phyloP scores from a whole-genome alignment of 2,888 invertebrate species.

The Carabus problematicus region DNA sequence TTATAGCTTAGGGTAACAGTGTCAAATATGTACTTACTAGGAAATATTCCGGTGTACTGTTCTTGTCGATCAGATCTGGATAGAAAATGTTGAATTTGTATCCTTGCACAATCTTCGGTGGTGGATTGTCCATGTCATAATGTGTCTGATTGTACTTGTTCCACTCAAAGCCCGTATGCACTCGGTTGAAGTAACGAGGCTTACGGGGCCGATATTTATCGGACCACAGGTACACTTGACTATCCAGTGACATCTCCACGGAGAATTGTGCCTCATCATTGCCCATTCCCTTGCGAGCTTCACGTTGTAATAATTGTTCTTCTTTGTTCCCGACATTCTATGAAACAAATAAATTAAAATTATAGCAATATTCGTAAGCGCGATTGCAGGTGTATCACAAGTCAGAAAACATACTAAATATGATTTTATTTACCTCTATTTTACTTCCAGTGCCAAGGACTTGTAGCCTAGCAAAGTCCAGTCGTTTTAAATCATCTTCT shows the following conservation, averaged over 20 bases:
- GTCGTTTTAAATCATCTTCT: conserved; percentile 76
- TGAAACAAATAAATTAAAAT: conserved; percentile 32
- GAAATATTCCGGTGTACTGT: conserved; percentile 90
- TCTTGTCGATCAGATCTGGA: conserved; percentile 96
- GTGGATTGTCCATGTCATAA: conserved; percentile 99
- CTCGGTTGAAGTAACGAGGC: conserved; percentile 96
- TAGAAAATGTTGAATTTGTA: conserved; percentile 99
- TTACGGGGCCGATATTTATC: conserved; percentile 98
- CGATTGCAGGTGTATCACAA: too few relatives aligned
- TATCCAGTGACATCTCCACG: conserved; percentile 85
- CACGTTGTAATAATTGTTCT: conserved; percentile 74
- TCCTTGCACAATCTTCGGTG: conserved; percentile 99
- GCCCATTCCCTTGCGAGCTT: conserved; percentile 85
- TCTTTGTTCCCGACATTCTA: conserved; percentile 58
- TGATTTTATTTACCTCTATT: conserved; percentile 57
- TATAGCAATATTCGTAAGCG: conserved; percentile 12
- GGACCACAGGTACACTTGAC: conserved; percentile 92
- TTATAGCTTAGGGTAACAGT: too few relatives aligned
- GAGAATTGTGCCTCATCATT: conserved; percentile 91
- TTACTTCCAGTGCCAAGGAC: conserved; percentile 68
- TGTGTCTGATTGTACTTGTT: conserved; percentile 99
- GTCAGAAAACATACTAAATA: too few relatives aligned
- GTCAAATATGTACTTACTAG: too few relatives aligned
- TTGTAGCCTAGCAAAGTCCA: conserved; percentile 75
- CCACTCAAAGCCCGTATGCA: conserved; percentile 99